Base-by-base conservation (phyloP, 2,113 vertebrate genomes). In the Pitta sordida region DNA sequence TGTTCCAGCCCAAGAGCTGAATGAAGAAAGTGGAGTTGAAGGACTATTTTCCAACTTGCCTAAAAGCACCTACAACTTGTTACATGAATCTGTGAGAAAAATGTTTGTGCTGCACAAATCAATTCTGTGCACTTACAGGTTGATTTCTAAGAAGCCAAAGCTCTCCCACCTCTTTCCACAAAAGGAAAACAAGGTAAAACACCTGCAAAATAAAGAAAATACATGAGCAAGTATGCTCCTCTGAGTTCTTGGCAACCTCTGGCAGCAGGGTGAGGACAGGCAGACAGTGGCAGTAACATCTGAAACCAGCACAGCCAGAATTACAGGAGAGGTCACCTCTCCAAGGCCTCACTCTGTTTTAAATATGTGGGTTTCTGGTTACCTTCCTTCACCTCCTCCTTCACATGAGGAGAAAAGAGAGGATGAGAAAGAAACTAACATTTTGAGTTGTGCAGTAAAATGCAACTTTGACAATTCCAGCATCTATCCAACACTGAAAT, bases 251-350 rank as follows among this genome's bases (percentile, higher is more conserved):
- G 41, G 65, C 67, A 95, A 82, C 15, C 58, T 71, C 65, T 82
- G 44, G 41, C 58, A 93, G 58, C 4, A 83, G 41, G 53, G 63
- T 70, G 82, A 95, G 75, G 46, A 91, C 3, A 80, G 46, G 55
- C 53, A 91, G 71, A 77, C 55, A 77, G 60, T 51, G 43, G 70
- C 79, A 94, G 63, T 69, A 96, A 85, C 49, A 83, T 29, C 43
- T 68, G 76, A 94, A 96, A 96, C 93, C 93, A 93, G 95, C 85
- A 93, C 51, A 94, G 88, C 96, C 83, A 96, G 95, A 96, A 88
- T 95, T 91, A 93, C 96, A 91, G 93, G 95, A 91, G 92, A 85
- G 32, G 78, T 94, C 90, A 96, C 90, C 55, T 83, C 86, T 87
- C 37, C 30, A 63, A 91, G 79, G 32, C 63, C 83, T 90, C 55